A percentile compares a stretch with the other conserved stretches of the same genome.
Evolutionary conservation across 2,888 invertebrate genomes (phyloP).

Genomic region (Eubasilissa splendida): DNA sequence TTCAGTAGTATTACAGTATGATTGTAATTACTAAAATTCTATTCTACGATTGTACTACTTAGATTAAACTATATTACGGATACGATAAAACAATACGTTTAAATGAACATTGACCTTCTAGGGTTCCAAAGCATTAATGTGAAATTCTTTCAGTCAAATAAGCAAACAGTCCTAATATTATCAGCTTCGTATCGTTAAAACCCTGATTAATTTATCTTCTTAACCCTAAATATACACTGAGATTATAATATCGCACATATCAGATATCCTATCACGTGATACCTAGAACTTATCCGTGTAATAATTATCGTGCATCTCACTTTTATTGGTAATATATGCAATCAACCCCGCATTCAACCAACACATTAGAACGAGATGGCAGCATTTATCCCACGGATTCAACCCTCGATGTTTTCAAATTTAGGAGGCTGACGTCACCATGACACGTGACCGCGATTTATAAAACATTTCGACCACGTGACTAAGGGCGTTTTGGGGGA

Average conservation of each 20-base stretch:
- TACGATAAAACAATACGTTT: no score
- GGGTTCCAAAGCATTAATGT: no score
- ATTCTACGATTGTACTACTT: no score
- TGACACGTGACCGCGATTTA: conserved; percentile 58
- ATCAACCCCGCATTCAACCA: no score
- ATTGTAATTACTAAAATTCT: no score
- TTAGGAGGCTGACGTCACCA: conserved; percentile 45
- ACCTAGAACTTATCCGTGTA: not conserved
- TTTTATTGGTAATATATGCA: not conserved
- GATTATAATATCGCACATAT: conserved; percentile 8
- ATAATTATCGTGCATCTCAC: not conserved
- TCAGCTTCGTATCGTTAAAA: not conserved
- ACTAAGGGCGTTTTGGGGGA: conserved; percentile 42
- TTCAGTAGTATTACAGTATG: no score
- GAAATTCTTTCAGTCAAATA: no score
- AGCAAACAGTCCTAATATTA: not conserved
- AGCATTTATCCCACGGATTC: conserved; percentile 35
- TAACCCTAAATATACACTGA: conserved; percentile 11
- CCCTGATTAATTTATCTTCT: conserved; percentile 12
- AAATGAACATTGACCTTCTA: no score
- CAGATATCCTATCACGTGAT: not conserved
- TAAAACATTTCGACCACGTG: conserved; percentile 56
- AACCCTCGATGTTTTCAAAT: conserved; percentile 36
- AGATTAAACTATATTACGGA: no score
- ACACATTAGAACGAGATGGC: not conserved